phyloP scores from a whole-genome alignment of 2,797 vertebrate genomes.

The Triplophysa bombifrons region DNA sequence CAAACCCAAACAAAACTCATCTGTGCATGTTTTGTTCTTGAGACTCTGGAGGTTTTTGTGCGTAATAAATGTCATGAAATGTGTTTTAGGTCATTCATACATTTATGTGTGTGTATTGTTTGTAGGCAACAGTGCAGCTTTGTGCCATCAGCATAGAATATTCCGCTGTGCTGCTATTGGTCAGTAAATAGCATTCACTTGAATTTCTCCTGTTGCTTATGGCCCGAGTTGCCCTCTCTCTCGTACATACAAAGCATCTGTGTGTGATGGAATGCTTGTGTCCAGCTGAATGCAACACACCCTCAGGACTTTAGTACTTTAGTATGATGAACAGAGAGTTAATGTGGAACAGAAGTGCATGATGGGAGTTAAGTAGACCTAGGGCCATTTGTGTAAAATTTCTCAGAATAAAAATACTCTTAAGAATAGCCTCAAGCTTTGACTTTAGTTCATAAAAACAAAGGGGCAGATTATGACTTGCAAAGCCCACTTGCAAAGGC shows the following conservation, averaged over 20 bases:
- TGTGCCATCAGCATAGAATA: conserved; percentile 36
- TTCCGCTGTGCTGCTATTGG: neutral
- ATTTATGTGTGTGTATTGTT: conserved; percentile 24
- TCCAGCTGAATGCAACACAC: conserved; percentile 2
- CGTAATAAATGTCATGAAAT: conserved; percentile 23
- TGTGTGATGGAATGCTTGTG: conserved; percentile 4
- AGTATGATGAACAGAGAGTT: neutral
- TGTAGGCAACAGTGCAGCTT: conserved; percentile 38
- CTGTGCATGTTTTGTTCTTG: conserved; percentile 22
- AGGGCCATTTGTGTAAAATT: neutral
- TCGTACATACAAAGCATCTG: conserved; percentile 14
- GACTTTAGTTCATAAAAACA: no score
- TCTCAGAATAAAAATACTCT: no score
- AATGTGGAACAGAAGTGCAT: neutral
- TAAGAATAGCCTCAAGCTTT: no score
- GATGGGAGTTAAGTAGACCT: neutral
- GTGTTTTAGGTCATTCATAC: conserved; percentile 23
- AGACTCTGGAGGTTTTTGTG: conserved; percentile 36
- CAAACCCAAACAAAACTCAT: conserved; percentile 32
- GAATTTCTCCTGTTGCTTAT: conserved; percentile 9
- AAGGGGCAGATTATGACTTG: no score
- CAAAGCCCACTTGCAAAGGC: no score
- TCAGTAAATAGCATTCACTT: conserved; percentile 28
- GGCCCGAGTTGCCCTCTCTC: conserved; percentile 15
- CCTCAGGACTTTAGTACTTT: conserved; percentile 10